Evolutionary conservation across 2,888 invertebrate species (phyloP).

Genomic region (Hybos culiciformis): DNA sequence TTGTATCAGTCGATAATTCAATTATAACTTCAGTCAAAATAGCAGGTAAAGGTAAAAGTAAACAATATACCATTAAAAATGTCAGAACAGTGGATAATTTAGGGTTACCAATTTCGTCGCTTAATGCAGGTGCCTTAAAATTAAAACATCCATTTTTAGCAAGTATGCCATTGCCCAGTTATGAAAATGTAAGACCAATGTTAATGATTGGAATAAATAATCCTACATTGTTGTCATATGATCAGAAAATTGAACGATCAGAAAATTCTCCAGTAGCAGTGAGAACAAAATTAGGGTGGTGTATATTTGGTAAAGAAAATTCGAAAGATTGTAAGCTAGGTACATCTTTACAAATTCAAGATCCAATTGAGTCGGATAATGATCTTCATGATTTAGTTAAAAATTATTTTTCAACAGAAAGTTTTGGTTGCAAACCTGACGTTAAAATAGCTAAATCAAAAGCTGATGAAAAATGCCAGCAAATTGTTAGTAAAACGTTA

Average conservation of each 20-base stretch:
- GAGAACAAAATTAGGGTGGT: slow-evolving; percentile 5
- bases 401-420: slow-evolving; percentile 1
- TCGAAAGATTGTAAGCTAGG: no score
- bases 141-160: neutral
- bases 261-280: slow-evolving; percentile 3
- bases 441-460: slow-evolving; percentile 5
- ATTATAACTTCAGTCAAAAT: slow-evolving; percentile 10
- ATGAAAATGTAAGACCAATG: slow-evolving; percentile 1
- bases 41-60: slow-evolving; percentile 5
- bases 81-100: slow-evolving; percentile 11
- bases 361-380: neutral
- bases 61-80: slow-evolving; percentile 9
- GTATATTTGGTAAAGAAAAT: slow-evolving; percentile 1
- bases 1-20: slow-evolving; percentile 8
- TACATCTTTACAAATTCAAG: neutral
- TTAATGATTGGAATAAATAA: slow-evolving; percentile 6
- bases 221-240: no score
- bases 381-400: neutral
- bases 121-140: slow-evolving; percentile 3
- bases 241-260: neutral
- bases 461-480: slow-evolving; percentile 5
- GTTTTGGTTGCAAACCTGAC: neutral
- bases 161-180: slow-evolving; percentile 4
- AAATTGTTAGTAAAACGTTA: slow-evolving; percentile 5
- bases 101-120: slow-evolving; percentile 6